Base-by-base conservation (phyloP, 2,113 vertebrate genomes). In the Corapipo altera region DNA sequence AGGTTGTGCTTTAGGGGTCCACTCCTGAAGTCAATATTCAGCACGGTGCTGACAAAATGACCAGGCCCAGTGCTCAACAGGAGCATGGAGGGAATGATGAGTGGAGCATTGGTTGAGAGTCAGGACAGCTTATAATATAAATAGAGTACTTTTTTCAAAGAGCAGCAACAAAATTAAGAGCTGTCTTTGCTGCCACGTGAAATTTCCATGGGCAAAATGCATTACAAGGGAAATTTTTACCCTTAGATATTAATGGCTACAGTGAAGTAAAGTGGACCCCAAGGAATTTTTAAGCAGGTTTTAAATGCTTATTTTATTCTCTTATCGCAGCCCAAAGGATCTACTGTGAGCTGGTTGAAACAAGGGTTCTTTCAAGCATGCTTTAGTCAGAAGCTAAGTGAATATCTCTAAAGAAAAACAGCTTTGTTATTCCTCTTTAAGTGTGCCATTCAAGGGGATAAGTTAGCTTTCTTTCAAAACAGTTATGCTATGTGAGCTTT, bases 301-400 rank as follows among this genome's bases (percentile, higher is more conserved):
- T 91, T 74, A 87, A 94, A 92, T 65, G 39, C 41, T 55, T 88
- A 14, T 69, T 95, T 93, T 76, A 69, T 81, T 93, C 62, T 77
- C 23, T 85, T 73, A 82, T 64, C 5, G 3, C 24, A 81, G 35
- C 17, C 49, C 32, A 82, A 73, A 90, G 35, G 71, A 79, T 33
- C 61, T 19, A 18, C 72, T 70, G 35, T 82, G 58, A 89, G 46
- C 26, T 64, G 41, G 57, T 28, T 91, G 44, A 78, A 97, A 92
- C 41, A 72, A 69, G 51, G 16, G 9, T 27, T 88, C 72, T 74
- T 87, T 76, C 62, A 78, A 73, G 66, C 19, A 84, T 55, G 22
- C 41, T 69, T 58, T 54, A 82, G 58, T 72, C 52, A 96, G 46
- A 75, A 91, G 46, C 32, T 64, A 4, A n/a, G 4, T 80, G 54